These are phyloP conservation scores for Heterocephalus glaber DNA, from an alignment of 2,113 vertebrate species.

Conservation along the genomic window DNA sequence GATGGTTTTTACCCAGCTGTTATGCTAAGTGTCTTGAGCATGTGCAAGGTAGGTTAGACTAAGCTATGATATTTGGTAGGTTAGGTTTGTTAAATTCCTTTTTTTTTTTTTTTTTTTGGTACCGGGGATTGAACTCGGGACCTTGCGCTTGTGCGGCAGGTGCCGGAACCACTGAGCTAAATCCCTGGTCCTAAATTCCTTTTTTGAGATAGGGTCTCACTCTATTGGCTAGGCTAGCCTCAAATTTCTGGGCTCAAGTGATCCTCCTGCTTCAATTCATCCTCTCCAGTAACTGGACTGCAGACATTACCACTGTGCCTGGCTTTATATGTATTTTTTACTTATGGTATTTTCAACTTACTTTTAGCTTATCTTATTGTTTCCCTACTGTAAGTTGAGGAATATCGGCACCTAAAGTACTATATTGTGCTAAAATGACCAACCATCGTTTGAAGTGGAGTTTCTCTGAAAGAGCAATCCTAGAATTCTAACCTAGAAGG, in stretches of 20 bases:
- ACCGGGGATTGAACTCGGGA: too few species aligned
- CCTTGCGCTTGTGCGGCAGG: too few species aligned
- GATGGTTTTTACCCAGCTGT: not conserved
- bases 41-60: not conserved
- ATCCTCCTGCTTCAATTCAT: not conserved
- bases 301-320: not conserved
- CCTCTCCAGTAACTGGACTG: not conserved
- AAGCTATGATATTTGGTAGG: not conserved
- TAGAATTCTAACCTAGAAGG: not conserved
- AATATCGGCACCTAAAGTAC: not conserved
- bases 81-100: not conserved
- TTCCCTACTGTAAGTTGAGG: not conserved
- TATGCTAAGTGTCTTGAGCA: not conserved
- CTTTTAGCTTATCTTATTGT: not conserved
- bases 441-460: not conserved
- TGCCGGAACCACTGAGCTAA: too few species aligned
- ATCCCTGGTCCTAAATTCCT: too few species aligned
- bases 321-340: not conserved
- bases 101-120: too few species aligned
- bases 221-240: not conserved
- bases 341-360: not conserved
- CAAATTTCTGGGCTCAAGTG: not conserved
- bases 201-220: not conserved
- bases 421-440: not conserved
- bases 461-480: constrained; percentile 11